Evolutionary conservation across 2,888 invertebrate genomes (phyloP).

Genomic region (Asteroscopus sphinx): DNA sequence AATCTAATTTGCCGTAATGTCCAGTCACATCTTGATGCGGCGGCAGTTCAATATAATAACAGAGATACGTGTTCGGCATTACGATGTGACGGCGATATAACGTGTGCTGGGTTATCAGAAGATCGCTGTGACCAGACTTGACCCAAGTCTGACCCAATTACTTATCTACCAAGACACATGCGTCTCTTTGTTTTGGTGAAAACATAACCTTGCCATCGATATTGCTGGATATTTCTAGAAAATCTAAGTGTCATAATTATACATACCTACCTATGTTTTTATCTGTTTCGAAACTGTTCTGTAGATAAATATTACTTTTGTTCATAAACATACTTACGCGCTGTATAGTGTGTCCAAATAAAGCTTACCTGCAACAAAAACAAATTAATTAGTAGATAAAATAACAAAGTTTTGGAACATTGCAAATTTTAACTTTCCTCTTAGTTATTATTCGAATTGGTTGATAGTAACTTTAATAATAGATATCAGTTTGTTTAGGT

Average conservation of each 20-base stretch:
- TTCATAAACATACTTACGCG: constrained; percentile 28
- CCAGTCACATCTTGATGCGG: constrained; percentile 36
- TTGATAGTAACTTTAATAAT: constrained; percentile 17
- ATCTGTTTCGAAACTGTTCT: not conserved
- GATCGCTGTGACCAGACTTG: constrained; percentile 79
- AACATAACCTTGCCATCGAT: constrained; percentile 68
- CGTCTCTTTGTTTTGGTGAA: constrained; percentile 65
- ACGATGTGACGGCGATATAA: constrained; percentile 68
- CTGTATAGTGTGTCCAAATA: constrained; percentile 16
- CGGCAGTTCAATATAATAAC: constrained; percentile 51
- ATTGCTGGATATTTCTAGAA: constrained; percentile 29
- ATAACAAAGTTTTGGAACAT: constrained; percentile 12
- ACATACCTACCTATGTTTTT: not conserved
- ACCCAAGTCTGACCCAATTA: constrained; percentile 85
- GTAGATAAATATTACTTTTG: constrained; percentile 19
- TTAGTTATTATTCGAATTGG: constrained; percentile 13
- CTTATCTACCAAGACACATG: constrained; percentile 73
- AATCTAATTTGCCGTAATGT: constrained; percentile 42
- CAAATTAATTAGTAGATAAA: constrained; percentile 49
- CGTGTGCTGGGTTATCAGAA: constrained; percentile 79
- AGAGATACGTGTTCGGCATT: constrained; percentile 59
- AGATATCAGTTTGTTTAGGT: constrained; percentile 22
- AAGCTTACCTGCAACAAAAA: constrained; percentile 67
- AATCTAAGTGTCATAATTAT: not conserved
- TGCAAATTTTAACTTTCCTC: constrained; percentile 18